A percentile compares a stretch with the other conserved stretches of the same genome.
Evolutionary conservation across 2,888 invertebrate genomes (phyloP).

Genomic region (Dysmachus trigonus): DNA sequence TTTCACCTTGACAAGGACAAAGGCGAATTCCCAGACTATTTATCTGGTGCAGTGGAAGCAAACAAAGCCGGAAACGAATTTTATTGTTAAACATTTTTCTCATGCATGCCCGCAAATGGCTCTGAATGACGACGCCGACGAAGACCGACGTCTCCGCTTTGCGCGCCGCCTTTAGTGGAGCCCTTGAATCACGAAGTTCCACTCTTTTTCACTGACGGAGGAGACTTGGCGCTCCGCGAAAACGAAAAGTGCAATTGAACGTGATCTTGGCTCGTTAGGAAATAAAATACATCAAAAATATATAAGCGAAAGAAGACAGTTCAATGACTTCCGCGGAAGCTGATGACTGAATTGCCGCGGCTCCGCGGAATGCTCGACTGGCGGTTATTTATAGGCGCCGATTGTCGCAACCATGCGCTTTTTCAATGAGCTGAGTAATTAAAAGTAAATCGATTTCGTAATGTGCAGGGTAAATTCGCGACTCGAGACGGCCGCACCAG

Average conservation of each 20-base stretch:
- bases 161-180: background rate
- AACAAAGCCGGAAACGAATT: constrained; percentile 37
- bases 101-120: constrained; percentile 26
- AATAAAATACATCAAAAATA: constrained; percentile 32
- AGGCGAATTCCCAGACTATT: constrained; percentile 28
- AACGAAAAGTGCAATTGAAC: constrained; percentile 37
- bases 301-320: constrained; percentile 26
- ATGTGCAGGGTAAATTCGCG: background rate
- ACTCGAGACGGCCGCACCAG: background rate
- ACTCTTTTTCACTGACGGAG: constrained; percentile 7
- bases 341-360: background rate
- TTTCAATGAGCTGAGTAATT: background rate
- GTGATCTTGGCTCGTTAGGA: constrained; percentile 39
- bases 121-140: background rate
- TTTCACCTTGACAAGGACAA: constrained; percentile 34
- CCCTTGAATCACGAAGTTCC: constrained; percentile 37
- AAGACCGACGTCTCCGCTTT: background rate
- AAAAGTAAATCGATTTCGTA: background rate
- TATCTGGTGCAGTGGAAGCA: constrained; percentile 39
- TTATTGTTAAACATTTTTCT: constrained; percentile 27
- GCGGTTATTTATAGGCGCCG: constrained; percentile 2
- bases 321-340: constrained; percentile 27
- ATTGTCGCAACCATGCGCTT: background rate
- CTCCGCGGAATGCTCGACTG: background rate
- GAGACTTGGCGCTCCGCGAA: constrained; percentile 15